A percentile compares a stretch with the other conserved stretches of the same genome.
Conservation (phyloP, 2,113 vertebrate genomes). For the Gopherus evgoodei region DNA sequence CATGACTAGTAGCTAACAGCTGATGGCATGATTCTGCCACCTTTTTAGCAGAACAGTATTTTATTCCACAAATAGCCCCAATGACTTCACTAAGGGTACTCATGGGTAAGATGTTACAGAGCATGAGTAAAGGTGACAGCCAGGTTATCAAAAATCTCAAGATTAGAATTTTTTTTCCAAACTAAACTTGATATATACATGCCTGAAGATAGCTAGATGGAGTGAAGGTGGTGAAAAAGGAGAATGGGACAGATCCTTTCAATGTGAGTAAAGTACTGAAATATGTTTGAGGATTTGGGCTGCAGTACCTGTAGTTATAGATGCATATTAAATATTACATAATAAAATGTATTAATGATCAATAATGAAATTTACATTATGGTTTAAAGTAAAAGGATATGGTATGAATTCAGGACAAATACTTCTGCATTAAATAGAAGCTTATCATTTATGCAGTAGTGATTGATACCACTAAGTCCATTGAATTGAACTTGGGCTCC, state of each 20-base stretch:
- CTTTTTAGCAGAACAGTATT: background rate
- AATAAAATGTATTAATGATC: background rate
- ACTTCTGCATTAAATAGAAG: background rate
- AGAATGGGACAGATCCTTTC: background rate
- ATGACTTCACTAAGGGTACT: background rate
- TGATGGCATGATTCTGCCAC: background rate
- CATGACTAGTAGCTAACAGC: fast-evolving
- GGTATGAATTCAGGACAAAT: background rate
- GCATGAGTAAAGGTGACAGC: background rate
- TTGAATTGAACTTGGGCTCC: background rate
- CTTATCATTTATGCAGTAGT: background rate
- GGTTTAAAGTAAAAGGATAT: background rate
- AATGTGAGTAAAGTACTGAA: background rate
- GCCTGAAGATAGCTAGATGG: background rate
- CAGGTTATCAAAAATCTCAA: background rate
- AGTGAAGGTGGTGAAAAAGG: background rate
- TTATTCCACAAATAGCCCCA: background rate
- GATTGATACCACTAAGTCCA: background rate
- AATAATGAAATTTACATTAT: background rate
- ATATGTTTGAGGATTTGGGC: background rate
- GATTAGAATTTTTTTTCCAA: background rate
- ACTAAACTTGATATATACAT: background rate
- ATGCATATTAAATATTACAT: background rate
- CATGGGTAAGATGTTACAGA: background rate
- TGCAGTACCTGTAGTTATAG: background rate